Evolutionary conservation across 2,888 invertebrate species (phyloP), one percentile per base, ranked within the genome.

Genomic region (Pteria penguin): DNA sequence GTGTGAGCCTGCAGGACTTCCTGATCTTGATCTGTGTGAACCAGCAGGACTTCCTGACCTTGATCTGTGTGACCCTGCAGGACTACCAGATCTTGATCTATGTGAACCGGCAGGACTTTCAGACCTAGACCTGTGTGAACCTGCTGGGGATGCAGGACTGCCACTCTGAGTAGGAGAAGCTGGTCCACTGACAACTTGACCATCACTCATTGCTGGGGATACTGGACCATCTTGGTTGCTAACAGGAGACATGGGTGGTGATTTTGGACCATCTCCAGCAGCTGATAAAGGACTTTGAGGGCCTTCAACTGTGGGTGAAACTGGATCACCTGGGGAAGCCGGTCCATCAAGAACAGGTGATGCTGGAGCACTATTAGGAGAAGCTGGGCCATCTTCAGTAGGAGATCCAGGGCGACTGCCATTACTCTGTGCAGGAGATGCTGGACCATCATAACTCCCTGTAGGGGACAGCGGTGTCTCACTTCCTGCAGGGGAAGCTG

Each of bases 261-360:
- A 29, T 32, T 32, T 27, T 18, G 24, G 70, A 55, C 70, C 62
- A 45, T 60, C 75, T 27, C 29, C 57, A 18, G 72, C 68, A n/a
- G 78, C 78, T 24, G 72, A 55, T 22, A 77, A 63, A 70, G 72
- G 69, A 29, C 77, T 76, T 8, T 71, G 26, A 55, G 61, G 22
- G 68, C 65, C 45, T 33, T 61, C n/a, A n/a, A n/a, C 75, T 78
- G 27, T 52, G 73, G 58, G n/a, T 60, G n/a, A n/a, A n/a, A n/a
- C n/a, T n/a, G n/a, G n/a, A n/a, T n/a, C n/a, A n/a, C n/a, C n/a
- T 32, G 80, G 82, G 11, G 83, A 83, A 11, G 75, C 80, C 3
- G 78, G 75, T 27, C 71, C 54, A 32, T 55, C 58, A 18, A 11
- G 52, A 4, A 36, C 57, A 22, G 26, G 31, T n/a, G 45, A 45